Conservation (phyloP, 2,888 invertebrate genomes). For the Aphodius sticticus region DNA sequence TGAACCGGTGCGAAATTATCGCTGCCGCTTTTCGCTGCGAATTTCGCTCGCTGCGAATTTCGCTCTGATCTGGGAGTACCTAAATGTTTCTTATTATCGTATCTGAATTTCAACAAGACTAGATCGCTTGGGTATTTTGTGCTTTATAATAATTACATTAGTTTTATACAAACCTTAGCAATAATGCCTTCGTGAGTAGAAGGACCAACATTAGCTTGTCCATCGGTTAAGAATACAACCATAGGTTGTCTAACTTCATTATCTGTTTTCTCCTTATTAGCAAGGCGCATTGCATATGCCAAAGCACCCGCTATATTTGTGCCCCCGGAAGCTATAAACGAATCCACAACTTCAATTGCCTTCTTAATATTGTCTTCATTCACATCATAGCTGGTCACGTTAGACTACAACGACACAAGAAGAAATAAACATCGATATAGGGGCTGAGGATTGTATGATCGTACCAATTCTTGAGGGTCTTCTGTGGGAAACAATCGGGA, state of each 20-base stretch:
- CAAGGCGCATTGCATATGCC: constrained; percentile 60
- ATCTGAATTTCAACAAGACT: too few species aligned
- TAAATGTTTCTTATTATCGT: too few species aligned
- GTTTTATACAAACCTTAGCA: constrained; percentile 46
- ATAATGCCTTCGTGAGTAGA: constrained; percentile 64
- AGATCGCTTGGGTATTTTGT: too few species aligned
- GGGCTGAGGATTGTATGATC: not conserved
- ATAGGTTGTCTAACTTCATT: constrained; percentile 64
- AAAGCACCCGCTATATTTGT: constrained; percentile 76
- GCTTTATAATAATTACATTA: not conserved
- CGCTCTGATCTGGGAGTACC: too few species aligned
- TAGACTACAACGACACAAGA: constrained; percentile 32
- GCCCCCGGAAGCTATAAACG: constrained; percentile 66
- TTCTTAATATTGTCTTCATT: constrained; percentile 65
- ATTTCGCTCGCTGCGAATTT: too few species aligned
- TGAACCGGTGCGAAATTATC: too few species aligned
- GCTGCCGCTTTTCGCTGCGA: too few species aligned
- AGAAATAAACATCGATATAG: constrained; percentile 47
- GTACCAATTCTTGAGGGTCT: not conserved
- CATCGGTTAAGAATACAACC: constrained; percentile 73
- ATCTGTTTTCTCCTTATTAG: constrained; percentile 46
- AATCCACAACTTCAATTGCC: constrained; percentile 66
- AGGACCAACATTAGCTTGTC: constrained; percentile 70
- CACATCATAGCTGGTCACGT: constrained; percentile 61
- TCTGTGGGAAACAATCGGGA: constrained; percentile 55